Conservation (phyloP, 2,113 vertebrate genomes). For the Mesitornis unicolor region DNA sequence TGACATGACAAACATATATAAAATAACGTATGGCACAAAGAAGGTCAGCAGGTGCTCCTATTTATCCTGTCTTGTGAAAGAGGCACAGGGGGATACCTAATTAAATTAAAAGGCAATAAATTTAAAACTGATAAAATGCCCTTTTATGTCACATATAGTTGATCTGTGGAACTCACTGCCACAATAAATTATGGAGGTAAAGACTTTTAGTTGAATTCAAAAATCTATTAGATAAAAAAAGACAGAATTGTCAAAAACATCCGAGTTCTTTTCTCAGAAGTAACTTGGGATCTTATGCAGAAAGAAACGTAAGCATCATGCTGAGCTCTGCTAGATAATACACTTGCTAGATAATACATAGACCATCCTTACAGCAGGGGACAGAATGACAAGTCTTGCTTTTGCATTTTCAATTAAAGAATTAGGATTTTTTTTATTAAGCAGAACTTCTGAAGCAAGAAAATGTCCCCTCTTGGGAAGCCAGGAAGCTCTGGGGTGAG, state of each 20-base stretch:
- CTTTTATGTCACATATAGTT: slow-evolving; percentile 53
- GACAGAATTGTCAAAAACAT: slow-evolving; percentile 7
- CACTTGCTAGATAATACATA: not conserved
- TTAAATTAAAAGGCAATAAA: slow-evolving; percentile 59
- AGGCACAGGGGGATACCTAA: slow-evolving; percentile 31
- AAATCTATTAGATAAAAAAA: slow-evolving; percentile 16
- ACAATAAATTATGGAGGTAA: slow-evolving; percentile 14
- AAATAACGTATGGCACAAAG: slow-evolving; percentile 46
- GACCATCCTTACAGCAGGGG: not conserved
- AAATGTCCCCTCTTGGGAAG: not conserved
- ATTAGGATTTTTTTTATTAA: not conserved
- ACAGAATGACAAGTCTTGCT: not conserved
- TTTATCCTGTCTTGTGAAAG: slow-evolving; percentile 54
- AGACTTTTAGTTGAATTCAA: slow-evolving; percentile 14
- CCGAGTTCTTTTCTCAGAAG: not conserved
- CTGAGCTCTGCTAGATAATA: accelerated
- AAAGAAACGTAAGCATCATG: not conserved
- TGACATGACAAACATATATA: slow-evolving; percentile 53
- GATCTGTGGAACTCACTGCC: slow-evolving; percentile 8
- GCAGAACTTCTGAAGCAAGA: not conserved
- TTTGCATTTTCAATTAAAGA: not conserved
- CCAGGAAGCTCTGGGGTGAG: not conserved
- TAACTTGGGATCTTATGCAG: not conserved
- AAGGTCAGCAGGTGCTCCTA: slow-evolving; percentile 53
- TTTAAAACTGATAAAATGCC: slow-evolving; percentile 46